phyloP scores from a whole-genome alignment of 92 coral and sea anemone genomes.

The Palythoa grandiflora region DNA sequence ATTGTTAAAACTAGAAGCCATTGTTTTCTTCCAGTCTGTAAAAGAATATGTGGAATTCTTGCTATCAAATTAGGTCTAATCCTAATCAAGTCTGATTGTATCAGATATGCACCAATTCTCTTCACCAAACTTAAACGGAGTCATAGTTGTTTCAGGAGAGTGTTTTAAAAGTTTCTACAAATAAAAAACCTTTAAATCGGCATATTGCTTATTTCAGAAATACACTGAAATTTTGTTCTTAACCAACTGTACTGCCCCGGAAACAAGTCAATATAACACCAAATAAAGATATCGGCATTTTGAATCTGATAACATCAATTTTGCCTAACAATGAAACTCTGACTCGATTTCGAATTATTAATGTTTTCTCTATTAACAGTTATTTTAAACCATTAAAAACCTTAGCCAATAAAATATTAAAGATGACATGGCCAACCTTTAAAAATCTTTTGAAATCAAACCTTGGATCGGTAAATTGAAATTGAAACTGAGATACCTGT shows the following conservation, averaged over 20 bases:
- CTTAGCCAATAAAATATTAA: slow-evolving; percentile 18
- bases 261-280: not conserved
- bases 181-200: not conserved
- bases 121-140: not conserved
- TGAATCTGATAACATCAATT: not conserved
- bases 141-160: not conserved
- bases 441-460: not conserved
- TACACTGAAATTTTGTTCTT: not conserved
- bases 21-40: not conserved
- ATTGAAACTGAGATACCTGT: too few species aligned
- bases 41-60: slow-evolving; percentile 4
- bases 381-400: not conserved
- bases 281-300: not conserved
- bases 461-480: not conserved
- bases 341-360: not conserved
- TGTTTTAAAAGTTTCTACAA: not conserved
- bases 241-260: not conserved
- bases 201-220: not conserved
- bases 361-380: not conserved
- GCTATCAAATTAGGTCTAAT: slow-evolving; percentile 11
- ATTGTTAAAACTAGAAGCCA: slow-evolving; percentile 3
- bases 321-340: not conserved
- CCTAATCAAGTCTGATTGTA: not conserved
- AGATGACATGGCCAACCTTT: slow-evolving; percentile 19
- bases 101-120: not conserved